Conservation (phyloP, 2,113 vertebrate species). For the Passer montanus region DNA sequence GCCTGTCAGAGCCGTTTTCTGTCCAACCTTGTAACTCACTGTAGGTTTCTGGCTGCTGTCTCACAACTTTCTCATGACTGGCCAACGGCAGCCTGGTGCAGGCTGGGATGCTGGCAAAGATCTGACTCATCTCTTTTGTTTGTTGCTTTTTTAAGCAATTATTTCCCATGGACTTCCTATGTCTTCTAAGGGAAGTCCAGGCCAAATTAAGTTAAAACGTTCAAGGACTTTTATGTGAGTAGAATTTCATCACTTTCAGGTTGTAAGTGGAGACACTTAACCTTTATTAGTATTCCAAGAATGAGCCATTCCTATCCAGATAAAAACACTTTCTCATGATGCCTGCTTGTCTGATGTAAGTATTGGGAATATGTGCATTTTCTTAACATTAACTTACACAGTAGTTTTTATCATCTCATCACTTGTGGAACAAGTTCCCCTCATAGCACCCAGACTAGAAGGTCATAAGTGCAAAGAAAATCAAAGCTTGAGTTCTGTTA, state of each 20-base stretch:
- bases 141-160: not conserved
- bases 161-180: slow-evolving; percentile 2
- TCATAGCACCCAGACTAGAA: not conserved
- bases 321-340: not conserved
- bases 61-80: not conserved
- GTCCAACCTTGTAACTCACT: not conserved
- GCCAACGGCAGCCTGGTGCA: not conserved
- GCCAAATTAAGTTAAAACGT: not conserved
- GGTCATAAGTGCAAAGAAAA: not conserved
- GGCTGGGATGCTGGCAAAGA: not conserved
- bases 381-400: rapidly evolving
- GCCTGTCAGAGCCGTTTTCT: not conserved
- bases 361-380: not conserved
- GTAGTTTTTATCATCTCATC: not conserved
- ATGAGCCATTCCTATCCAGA: not conserved
- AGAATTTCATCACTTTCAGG: not conserved
- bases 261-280: not conserved
- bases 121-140: not conserved
- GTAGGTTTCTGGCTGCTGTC: not conserved
- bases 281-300: not conserved
- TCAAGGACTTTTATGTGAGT: not conserved
- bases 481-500: not conserved
- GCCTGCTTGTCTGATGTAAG: not conserved
- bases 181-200: not conserved
- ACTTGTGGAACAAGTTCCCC: not conserved